Percentiles rank a stretch among this genome's conserved stretches.
Evolutionary conservation across 2,888 invertebrate species (phyloP).

Genomic region (Dorcus hopei): DNA sequence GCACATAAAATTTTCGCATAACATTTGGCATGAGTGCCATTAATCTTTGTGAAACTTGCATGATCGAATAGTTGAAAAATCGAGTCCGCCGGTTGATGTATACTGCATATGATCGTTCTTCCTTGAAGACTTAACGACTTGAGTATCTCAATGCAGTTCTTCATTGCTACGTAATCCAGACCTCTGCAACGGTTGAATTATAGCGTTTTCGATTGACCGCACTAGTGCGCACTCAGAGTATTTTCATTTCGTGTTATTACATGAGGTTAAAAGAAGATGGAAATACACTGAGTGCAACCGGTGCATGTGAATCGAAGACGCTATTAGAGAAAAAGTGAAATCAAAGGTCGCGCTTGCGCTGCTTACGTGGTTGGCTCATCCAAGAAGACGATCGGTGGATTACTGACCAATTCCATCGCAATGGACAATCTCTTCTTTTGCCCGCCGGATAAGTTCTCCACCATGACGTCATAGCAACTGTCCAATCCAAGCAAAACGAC

Average conservation of each 20-base stretch:
- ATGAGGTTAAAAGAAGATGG: no score
- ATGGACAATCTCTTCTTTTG: slow-evolving; percentile 91
- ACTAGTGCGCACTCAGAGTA: no score
- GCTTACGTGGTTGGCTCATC: slow-evolving; percentile 95
- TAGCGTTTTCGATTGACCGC: no score
- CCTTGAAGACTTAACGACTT: slow-evolving; percentile 68
- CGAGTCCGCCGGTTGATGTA: slow-evolving; percentile 78
- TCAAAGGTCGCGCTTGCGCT: not conserved
- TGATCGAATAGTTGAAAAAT: slow-evolving; percentile 73
- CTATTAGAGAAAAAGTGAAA: not conserved
- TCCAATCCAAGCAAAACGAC: slow-evolving; percentile 73
- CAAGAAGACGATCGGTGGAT: slow-evolving; percentile 91
- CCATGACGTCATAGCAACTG: slow-evolving; percentile 69
- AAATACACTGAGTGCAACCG: no score
- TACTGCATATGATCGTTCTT: slow-evolving; percentile 73
- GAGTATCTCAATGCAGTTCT: slow-evolving; percentile 67
- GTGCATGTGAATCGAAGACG: no score
- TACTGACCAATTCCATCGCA: slow-evolving; percentile 88
- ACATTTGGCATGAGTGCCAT: no score
- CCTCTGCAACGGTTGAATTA: slow-evolving; percentile 55
- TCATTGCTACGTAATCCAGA: slow-evolving; percentile 70
- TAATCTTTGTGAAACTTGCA: slow-evolving; percentile 40
- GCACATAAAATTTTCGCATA: no score
- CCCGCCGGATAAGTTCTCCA: slow-evolving; percentile 80
- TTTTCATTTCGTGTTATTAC: no score